Conservation (phyloP, 2,888 invertebrate species). For the Zaprionus bogoriensis region DNA sequence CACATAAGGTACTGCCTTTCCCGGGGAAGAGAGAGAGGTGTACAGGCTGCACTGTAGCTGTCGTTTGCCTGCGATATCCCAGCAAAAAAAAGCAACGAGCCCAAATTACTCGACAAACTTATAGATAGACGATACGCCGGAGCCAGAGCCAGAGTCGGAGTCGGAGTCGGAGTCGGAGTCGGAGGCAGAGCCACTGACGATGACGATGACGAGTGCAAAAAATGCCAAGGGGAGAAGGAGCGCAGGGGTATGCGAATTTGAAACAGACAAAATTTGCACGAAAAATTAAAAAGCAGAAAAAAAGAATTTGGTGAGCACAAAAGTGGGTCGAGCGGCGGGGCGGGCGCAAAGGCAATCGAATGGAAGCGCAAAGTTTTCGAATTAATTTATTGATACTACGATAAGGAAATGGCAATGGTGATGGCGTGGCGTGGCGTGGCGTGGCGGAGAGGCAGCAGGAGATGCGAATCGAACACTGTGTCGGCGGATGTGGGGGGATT, state of each 20-base stretch:
- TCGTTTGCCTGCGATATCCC: slow-evolving; percentile 14
- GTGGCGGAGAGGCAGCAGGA: not conserved
- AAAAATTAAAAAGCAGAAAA: slow-evolving; percentile 49
- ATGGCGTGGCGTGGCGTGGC: slow-evolving; percentile 14
- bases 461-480: slow-evolving; percentile 52
- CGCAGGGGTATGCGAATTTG: slow-evolving; percentile 20
- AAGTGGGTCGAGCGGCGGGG: not conserved
- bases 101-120: slow-evolving; percentile 68
- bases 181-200: slow-evolving; percentile 2
- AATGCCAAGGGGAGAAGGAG: not conserved
- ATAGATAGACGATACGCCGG: slow-evolving; percentile 64
- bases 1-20: too few species aligned
- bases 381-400: slow-evolving; percentile 77
- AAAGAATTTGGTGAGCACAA: slow-evolving; percentile 6
- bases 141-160: slow-evolving; percentile 1
- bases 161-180: not conserved
- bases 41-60: slow-evolving; percentile 19
- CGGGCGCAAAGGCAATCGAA: slow-evolving; percentile 42
- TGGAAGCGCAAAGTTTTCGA: slow-evolving; percentile 72
- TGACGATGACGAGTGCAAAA: slow-evolving; percentile 37
- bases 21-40: not conserved
- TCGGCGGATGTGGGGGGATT: slow-evolving; percentile 1
- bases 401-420: slow-evolving; percentile 53
- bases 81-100: slow-evolving; percentile 3
- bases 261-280: slow-evolving; percentile 60